A percentile compares a stretch with the other conserved stretches of the same genome.
Conservation (phyloP, 2,888 invertebrate species). For the Urechis unicinctus region DNA sequence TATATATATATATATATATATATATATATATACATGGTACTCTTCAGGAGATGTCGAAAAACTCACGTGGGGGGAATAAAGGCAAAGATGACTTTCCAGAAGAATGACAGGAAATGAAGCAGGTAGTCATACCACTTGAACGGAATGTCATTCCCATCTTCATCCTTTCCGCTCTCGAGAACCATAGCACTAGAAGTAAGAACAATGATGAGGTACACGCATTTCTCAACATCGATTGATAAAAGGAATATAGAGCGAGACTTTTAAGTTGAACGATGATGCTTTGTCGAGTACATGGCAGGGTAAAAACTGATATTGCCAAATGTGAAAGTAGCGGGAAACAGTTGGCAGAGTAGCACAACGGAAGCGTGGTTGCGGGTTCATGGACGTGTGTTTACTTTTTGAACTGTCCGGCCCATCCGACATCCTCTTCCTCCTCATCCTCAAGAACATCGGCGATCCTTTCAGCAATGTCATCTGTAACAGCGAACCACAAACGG, state of each 20-base stretch:
- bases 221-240: neutral
- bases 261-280: too few species aligned
- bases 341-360: too few species aligned
- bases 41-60: constrained; percentile 1
- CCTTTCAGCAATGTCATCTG: constrained; percentile 37
- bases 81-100: constrained; percentile 44
- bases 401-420: constrained; percentile 39
- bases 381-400: too few species aligned
- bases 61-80: constrained; percentile 41
- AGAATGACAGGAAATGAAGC: constrained; percentile 41
- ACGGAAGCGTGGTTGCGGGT: too few species aligned
- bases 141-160: constrained; percentile 31
- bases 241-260: too few species aligned
- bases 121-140: constrained; percentile 35
- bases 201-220: neutral
- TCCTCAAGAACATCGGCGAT: constrained; percentile 35
- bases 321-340: too few species aligned
- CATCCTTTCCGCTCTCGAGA: constrained; percentile 32
- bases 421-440: constrained; percentile 28
- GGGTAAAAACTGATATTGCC: too few species aligned
- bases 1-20: neutral
- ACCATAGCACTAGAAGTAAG: constrained; percentile 33
- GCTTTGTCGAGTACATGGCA: too few species aligned
- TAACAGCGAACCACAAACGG: too few species aligned
- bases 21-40: neutral